Base-by-base conservation (phyloP, 2,113 vertebrate species). In the Rhizomys pruinosus region DNA sequence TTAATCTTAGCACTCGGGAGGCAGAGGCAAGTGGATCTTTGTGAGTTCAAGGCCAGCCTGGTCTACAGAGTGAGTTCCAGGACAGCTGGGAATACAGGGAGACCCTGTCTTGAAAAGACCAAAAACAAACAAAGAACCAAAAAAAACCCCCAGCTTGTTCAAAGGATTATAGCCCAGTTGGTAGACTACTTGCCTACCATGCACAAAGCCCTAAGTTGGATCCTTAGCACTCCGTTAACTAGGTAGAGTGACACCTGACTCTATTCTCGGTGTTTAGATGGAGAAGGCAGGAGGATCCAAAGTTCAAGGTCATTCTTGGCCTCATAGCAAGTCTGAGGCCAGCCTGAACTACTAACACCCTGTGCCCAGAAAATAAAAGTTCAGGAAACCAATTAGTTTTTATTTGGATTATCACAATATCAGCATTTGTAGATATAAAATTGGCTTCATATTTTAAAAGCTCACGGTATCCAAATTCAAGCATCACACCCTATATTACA, bases 401-500 rank as follows among this genome's bases (percentile, higher is more conserved):
- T 72, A 66, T 66, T 57, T 85, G 13, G n/a, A n/a, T n/a, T n/a
- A n/a, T n/a, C n/a, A n/a, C n/a, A n/a, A n/a, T n/a, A n/a, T n/a
- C n/a, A n/a, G n/a, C n/a, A n/a, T n/a, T 39, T 55, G 47, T 63
- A 9, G 71, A 59, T 37, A 77, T 52, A n/a, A 25, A 37, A 73
- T n/a, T 88, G 57, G 15, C 16, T 85, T 44, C 55, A 19, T 2
- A 39, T 76, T 61, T 34, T 39, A 74, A 59, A 73, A 57, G 11
- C 7, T 0, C 32, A 6, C n/a, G 7, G 15, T n/a, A 16, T n/a
- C 72, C 69, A 25, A 57, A 76, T 22, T 61, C 69, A 47, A 39
- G 39, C 6, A 5, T 57, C 32, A 9, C 11, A 4, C 3, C 0
- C 3, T 2, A 47, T 3, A 0, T 2, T 15, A 2, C 20, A 13